Percentiles rank a stretch among this genome's conserved stretches.
These are phyloP conservation scores for Percopsis omiscomaycus DNA, from an alignment of 2,797 vertebrate species.

Conservation along the genomic window DNA sequence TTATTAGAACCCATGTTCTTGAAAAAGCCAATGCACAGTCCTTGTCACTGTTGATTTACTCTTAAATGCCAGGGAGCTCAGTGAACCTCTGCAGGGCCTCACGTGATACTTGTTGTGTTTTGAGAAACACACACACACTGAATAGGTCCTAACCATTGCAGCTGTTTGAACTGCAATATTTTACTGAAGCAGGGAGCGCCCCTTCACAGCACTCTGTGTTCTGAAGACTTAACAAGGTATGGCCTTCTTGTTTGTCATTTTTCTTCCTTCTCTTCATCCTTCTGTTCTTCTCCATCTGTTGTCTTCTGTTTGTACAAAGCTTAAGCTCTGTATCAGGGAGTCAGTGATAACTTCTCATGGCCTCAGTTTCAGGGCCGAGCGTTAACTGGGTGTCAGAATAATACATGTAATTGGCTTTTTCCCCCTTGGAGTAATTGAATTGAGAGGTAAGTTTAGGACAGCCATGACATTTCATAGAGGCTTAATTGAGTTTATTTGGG, in stretches of 20 bases:
- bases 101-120: constrained; percentile 59
- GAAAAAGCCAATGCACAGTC: no score
- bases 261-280: background rate
- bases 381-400: background rate
- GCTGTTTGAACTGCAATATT: constrained; percentile 84
- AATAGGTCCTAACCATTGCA: constrained; percentile 83
- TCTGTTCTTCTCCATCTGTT: background rate
- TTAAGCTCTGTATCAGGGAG: background rate
- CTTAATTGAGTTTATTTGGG: background rate
- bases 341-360: no score
- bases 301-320: background rate
- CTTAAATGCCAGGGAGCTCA: constrained; percentile 56
- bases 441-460: constrained; percentile 46
- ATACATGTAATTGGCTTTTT: background rate
- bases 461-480: background rate
- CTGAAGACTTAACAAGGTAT: constrained; percentile 66
- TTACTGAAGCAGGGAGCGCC: constrained; percentile 91
- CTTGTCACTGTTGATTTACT: no score
- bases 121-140: constrained; percentile 71
- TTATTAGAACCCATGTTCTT: no score
- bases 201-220: constrained; percentile 92
- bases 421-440: constrained; percentile 5
- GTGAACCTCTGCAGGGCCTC: constrained; percentile 98
- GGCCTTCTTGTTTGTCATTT: constrained; percentile 10
- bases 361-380: no score